phyloP scores from a whole-genome alignment of 1,140 invertebrate genomes.

The Melanaphis sacchari region DNA sequence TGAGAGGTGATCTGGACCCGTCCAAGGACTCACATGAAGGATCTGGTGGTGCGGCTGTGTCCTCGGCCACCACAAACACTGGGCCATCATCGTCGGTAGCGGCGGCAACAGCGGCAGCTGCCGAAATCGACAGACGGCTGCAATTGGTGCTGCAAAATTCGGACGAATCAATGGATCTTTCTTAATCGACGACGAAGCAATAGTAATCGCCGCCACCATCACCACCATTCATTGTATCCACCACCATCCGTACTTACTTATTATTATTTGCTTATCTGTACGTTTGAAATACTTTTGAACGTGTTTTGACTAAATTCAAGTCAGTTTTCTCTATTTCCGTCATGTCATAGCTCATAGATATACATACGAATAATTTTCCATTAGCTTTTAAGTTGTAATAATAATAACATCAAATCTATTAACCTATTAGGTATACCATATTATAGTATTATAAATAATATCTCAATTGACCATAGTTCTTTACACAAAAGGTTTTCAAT shows the following conservation, averaged over 20 bases:
- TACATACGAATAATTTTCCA: neutral
- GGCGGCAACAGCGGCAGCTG: neutral
- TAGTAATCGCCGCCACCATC: no score
- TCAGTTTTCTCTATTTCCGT: neutral
- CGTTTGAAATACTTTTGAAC: neutral
- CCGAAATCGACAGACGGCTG: slow-evolving; percentile 33
- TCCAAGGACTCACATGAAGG: slow-evolving; percentile 12
- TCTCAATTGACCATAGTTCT: neutral
- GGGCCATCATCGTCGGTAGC: neutral
- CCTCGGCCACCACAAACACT: neutral
- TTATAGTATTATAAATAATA: neutral
- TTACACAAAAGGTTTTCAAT: neutral
- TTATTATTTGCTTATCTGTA: neutral
- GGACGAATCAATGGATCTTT: slow-evolving; percentile 31
- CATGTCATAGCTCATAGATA: neutral
- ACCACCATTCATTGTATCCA: neutral
- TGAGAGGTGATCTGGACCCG: slow-evolving; percentile 65
- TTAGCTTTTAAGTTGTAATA: neutral
- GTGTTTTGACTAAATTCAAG: neutral
- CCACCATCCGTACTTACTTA: neutral
- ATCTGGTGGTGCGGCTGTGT: neutral
- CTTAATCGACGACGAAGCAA: neutral
- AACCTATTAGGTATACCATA: no score
- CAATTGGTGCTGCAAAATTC: slow-evolving; percentile 28
- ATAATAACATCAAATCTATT: neutral